A percentile compares a stretch with the other conserved stretches of the same genome.
Evolutionary conservation across 2,797 vertebrate species (phyloP).

Genomic region (Xerus rutilus): DNA sequence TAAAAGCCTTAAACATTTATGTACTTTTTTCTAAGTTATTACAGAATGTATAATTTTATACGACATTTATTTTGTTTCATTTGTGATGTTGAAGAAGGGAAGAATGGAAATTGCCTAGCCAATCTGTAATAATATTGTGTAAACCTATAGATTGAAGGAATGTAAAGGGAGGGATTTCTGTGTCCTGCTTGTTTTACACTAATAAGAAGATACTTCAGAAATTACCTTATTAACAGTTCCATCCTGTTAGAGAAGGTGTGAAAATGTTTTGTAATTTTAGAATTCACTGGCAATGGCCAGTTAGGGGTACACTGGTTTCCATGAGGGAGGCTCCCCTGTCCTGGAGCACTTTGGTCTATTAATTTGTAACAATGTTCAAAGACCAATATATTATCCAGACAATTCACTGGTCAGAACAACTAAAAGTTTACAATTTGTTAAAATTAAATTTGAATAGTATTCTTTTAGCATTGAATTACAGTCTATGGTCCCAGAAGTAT

Average conservation of each 20-base stretch:
- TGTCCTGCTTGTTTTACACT: slow-evolving; percentile 71
- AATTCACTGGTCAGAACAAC: slow-evolving; percentile 77
- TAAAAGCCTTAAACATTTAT: slow-evolving; percentile 90
- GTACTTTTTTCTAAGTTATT: slow-evolving; percentile 86
- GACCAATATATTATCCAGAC: slow-evolving; percentile 76
- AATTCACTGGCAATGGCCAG: slow-evolving; percentile 66
- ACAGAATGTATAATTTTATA: slow-evolving; percentile 90
- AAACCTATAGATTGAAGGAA: slow-evolving; percentile 67
- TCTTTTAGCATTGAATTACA: slow-evolving; percentile 77
- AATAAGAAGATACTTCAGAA: slow-evolving; percentile 57
- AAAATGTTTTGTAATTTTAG: slow-evolving; percentile 72
- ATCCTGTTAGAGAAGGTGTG: slow-evolving; percentile 46
- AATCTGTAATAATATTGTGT: slow-evolving; percentile 68
- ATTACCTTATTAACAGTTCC: slow-evolving; percentile 57
- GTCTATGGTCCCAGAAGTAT: slow-evolving; percentile 70
- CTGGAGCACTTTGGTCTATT: slow-evolving; percentile 66
- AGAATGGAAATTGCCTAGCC: slow-evolving; percentile 70
- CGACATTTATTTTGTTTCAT: slow-evolving; percentile 83
- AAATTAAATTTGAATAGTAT: slow-evolving; percentile 78
- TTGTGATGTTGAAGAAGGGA: slow-evolving; percentile 76
- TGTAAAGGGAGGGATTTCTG: slow-evolving; percentile 64
- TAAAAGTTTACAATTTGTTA: slow-evolving; percentile 78
- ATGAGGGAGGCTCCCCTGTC: slow-evolving; percentile 59
- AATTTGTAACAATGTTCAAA: slow-evolving; percentile 78
- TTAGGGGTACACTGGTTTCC: slow-evolving; percentile 75